Base-by-base conservation (phyloP, 1,140 invertebrate species). In the Formica exsecta region DNA sequence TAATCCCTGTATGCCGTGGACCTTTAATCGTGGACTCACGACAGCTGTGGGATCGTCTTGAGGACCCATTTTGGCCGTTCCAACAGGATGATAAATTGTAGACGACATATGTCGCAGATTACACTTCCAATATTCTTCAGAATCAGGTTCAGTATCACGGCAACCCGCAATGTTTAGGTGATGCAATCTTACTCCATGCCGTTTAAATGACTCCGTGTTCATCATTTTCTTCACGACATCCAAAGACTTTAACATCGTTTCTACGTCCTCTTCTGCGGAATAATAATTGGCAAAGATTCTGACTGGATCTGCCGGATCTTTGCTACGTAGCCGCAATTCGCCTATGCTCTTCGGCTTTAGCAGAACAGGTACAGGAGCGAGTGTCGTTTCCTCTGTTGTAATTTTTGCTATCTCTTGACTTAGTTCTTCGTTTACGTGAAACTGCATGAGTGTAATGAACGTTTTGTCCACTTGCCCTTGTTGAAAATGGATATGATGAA, bases 231-330 rank as follows among this genome's bases (percentile, higher is more conserved):
- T 90, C 0, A 92, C 0, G 29, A 86, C 29, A 3, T 93, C 84
- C 8, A 92, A n/a, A 0, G 89, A 66, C 59, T 93, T 93, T 0
- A 94, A 0, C 65, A 94, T 11, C 0, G 92, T 85, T 5, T 95
- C 92, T 2, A 96, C 86, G 68, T 97, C 96, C 1, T 95, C 91
- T 0, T 91, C 66, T 51, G 96, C 92, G 0, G 91, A 93, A 11
- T 97, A 96, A 71, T 97, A 97, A 62, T 97, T 97, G 0, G 97
- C 96, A 89, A 97, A 95, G 48, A 98, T 97, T n/a, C 96, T 92
- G 0, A 97, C 97, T 32, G 95, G 94, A 22, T 96, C 96, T 0
- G 95, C 93, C 1, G 97, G 97, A 93, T 98, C 94, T 0, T 89
- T 91, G 8, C 95, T 96, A 16, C 93, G 90, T 8, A 98, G 90